Conservation (phyloP, 2,797 vertebrate genomes). For the Acropternis orthonyx region DNA sequence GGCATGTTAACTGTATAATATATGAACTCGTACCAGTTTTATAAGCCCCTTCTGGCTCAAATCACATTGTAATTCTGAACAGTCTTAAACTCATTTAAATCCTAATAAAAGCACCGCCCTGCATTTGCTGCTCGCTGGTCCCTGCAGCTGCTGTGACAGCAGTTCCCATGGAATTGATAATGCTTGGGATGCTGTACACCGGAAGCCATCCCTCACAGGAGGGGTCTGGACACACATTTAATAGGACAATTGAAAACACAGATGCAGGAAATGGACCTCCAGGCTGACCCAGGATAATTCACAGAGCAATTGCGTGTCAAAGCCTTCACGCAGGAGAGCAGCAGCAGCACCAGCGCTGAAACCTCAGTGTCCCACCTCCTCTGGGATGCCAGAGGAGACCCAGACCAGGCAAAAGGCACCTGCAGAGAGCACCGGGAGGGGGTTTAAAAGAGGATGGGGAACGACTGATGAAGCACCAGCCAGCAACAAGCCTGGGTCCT, state of each 20-base stretch:
- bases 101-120: slow-evolving; percentile 60
- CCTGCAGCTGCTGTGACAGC: background rate
- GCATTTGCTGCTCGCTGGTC: background rate
- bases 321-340: background rate
- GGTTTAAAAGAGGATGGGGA: background rate
- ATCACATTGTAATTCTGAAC: slow-evolving; percentile 65
- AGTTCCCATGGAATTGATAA: slow-evolving; percentile 22
- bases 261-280: background rate
- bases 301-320: background rate
- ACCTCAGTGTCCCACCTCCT: background rate
- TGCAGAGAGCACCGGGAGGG: background rate
- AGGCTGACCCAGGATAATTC: background rate
- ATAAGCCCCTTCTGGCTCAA: slow-evolving; percentile 47
- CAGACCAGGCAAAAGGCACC: background rate
- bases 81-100: slow-evolving; percentile 69
- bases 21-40: slow-evolving; percentile 29
- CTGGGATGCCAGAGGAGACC: background rate
- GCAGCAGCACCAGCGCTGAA: background rate
- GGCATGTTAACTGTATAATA: background rate
- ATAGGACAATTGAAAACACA: background rate
- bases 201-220: background rate
- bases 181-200: background rate
- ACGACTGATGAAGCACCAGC: background rate
- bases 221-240: background rate
- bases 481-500: background rate